Percentiles rank a stretch among this genome's conserved stretches.
These are phyloP conservation scores for Steatornis caripensis DNA, from an alignment of 2,113 vertebrate genomes.

Conservation along the genomic window DNA sequence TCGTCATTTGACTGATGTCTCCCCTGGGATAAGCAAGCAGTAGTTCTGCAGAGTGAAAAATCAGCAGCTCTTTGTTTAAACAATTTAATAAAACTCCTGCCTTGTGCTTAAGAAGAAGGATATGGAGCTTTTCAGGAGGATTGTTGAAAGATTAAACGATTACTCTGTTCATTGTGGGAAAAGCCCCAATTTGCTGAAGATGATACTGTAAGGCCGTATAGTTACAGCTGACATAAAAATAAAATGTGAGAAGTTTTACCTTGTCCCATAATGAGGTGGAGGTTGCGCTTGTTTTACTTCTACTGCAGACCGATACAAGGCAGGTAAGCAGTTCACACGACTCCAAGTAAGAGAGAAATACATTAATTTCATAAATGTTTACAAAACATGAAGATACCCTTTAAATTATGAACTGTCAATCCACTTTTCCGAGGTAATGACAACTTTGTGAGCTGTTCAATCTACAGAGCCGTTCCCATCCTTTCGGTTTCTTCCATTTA, in stretches of 20 bases:
- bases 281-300: not conserved
- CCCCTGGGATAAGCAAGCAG: constrained; percentile 16
- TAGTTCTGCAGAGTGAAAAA: not conserved
- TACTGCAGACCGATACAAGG: not conserved
- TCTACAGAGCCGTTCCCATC: not conserved
- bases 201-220: not conserved
- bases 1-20: not conserved
- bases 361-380: not conserved
- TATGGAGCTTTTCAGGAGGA: not conserved
- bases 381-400: not conserved
- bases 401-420: not conserved
- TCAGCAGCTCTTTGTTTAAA: constrained; percentile 31
- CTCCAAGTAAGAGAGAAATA: not conserved
- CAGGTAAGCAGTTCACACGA: not conserved
- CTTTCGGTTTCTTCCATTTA: not conserved
- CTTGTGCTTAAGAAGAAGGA: not conserved
- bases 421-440: not conserved
- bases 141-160: constrained; percentile 35
- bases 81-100: not conserved
- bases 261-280: not conserved
- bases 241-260: not conserved
- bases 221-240: not conserved
- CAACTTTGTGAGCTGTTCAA: not conserved
- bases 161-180: not conserved
- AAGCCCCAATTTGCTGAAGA: not conserved